A percentile compares a stretch with the other conserved stretches of the same genome.
Conservation (phyloP, 1,140 invertebrate species). For the Microplitis demolitor region DNA sequence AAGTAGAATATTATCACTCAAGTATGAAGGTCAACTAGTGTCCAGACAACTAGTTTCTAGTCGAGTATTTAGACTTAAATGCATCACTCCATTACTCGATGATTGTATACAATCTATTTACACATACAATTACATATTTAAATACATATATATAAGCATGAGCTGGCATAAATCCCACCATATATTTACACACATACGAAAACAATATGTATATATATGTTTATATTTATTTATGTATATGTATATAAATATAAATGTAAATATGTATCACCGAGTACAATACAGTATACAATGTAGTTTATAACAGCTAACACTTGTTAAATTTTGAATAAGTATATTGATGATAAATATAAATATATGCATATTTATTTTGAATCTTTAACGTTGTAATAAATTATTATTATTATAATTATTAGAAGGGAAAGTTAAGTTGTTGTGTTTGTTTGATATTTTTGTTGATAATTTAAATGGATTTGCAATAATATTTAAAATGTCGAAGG, state of each 20-base stretch:
- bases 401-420: too few relatives aligned
- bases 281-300: neutral
- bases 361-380: too few relatives aligned
- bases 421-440: too few relatives aligned
- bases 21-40: constrained; percentile 26
- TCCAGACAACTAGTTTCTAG: constrained; percentile 8
- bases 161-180: constrained; percentile 29
- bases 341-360: too few relatives aligned
- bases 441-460: neutral
- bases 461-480: neutral
- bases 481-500: constrained; percentile 37
- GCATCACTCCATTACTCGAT: neutral
- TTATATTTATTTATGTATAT: too few relatives aligned
- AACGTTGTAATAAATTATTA: too few relatives aligned
- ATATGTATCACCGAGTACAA: neutral
- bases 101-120: neutral
- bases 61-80: too few relatives aligned
- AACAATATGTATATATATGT: neutral
- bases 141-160: constrained; percentile 16
- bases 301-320: neutral
- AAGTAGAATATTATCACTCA: neutral
- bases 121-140: neutral
- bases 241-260: constrained; percentile 25
- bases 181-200: too few relatives aligned
- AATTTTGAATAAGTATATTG: too few relatives aligned